These are phyloP conservation scores for Nautilus pompilius DNA, from an alignment of 1,140 invertebrate genomes.

Conservation along the genomic window DNA sequence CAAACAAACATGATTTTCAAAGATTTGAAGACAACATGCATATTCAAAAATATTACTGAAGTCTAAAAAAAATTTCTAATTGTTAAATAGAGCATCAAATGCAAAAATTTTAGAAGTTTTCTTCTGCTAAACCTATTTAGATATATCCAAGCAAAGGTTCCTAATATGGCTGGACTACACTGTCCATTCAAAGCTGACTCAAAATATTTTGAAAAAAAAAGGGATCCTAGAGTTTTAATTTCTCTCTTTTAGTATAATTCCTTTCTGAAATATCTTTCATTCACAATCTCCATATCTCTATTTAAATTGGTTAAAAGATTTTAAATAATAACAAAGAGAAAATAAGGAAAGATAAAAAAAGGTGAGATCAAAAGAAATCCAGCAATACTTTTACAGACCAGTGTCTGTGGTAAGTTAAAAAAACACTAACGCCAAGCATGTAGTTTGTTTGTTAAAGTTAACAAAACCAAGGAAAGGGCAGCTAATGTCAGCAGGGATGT, in stretches of 20 bases:
- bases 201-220: constrained; percentile 30
- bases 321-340: background rate
- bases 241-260: too few species aligned
- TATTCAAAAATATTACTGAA: too few species aligned
- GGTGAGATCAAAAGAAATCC: background rate
- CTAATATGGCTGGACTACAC: too few species aligned
- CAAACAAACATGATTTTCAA: too few species aligned
- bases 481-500: background rate
- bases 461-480: background rate
- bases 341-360: background rate
- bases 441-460: background rate
- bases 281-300: background rate
- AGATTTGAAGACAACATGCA: too few species aligned
- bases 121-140: too few species aligned
- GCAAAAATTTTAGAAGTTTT: too few species aligned
- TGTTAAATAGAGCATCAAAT: too few species aligned
- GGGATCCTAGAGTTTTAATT: background rate
- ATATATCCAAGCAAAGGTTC: too few species aligned
- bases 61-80: too few species aligned
- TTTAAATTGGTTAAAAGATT: background rate
- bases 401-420: background rate
- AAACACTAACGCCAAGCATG: background rate
- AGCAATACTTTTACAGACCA: background rate
- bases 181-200: too few species aligned
- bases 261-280: background rate